Percentiles rank a stretch among this genome's conserved stretches.
Evolutionary conservation across 2,888 invertebrate genomes (phyloP).

Genomic region (Pheosia tremula): DNA sequence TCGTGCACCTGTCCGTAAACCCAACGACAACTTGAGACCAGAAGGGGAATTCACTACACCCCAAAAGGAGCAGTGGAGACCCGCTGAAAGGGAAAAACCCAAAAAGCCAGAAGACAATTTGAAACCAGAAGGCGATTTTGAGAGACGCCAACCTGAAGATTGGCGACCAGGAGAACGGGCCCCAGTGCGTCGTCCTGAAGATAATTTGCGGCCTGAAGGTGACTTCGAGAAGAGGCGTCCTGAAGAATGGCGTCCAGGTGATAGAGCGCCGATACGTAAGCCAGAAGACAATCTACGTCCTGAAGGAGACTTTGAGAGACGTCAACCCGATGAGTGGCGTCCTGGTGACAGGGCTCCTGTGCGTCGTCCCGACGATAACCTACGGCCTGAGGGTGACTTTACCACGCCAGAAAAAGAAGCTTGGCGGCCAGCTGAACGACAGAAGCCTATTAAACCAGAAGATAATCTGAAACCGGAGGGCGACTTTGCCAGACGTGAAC

Average conservation of each 20-base stretch:
- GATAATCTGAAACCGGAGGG: constrained; percentile 81
- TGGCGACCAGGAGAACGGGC: constrained; percentile 16
- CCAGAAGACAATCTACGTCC: constrained; percentile 66
- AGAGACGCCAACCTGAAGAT: constrained; percentile 48
- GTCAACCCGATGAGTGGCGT: constrained; percentile 60
- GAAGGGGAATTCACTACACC: constrained; percentile 55
- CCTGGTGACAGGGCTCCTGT: constrained; percentile 68
- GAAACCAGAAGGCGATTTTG: constrained; percentile 45
- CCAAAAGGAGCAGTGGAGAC: constrained; percentile 78
- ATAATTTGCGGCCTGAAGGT: constrained; percentile 81
- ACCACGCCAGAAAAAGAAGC: constrained; percentile 47
- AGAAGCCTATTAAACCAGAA: constrained; percentile 78
- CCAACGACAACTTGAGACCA: constrained; percentile 70
- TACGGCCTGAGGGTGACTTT: constrained; percentile 79
- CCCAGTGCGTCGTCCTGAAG: constrained; percentile 74
- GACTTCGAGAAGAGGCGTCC: constrained; percentile 71
- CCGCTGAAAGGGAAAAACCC: constrained; percentile 69
- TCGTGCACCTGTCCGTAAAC: constrained; percentile 73
- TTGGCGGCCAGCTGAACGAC: constrained; percentile 63
- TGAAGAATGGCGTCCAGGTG: constrained; percentile 68
- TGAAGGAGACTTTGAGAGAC: constrained; percentile 56
- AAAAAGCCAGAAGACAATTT: constrained; percentile 79
- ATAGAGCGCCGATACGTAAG: constrained; percentile 27
- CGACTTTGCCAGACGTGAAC: constrained; percentile 51
- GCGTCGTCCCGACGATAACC: constrained; percentile 76